These are phyloP conservation scores for Keiferia lycopersicella DNA, from an alignment of 2,888 invertebrate species.

Conservation along the genomic window DNA sequence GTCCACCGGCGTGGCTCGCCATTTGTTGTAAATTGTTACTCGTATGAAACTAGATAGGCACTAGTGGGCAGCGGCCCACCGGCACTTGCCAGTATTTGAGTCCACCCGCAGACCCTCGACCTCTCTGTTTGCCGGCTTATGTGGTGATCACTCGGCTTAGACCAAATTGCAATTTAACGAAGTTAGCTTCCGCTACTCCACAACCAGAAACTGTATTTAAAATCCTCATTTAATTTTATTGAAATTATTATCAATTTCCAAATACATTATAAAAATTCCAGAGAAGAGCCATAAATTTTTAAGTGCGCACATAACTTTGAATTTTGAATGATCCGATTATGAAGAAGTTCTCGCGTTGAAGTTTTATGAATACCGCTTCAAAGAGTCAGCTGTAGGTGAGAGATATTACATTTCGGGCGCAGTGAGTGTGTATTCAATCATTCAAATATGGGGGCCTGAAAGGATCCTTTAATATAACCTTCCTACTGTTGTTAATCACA, in stretches of 20 bases:
- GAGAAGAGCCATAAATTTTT: slow-evolving; percentile 1
- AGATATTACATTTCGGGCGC: slow-evolving; percentile 51
- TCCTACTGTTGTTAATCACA: slow-evolving; percentile 5
- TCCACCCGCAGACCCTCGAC: slow-evolving; percentile 57
- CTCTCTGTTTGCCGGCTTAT: slow-evolving; percentile 61
- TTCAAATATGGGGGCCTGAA: slow-evolving; percentile 33
- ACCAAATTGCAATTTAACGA: slow-evolving; percentile 70
- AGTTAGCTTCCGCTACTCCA: slow-evolving; percentile 46
- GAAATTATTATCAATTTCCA: slow-evolving; percentile 11
- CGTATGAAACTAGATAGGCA: slow-evolving; percentile 52
- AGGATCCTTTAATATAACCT: slow-evolving; percentile 11
- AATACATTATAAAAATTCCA: slow-evolving; percentile 1
- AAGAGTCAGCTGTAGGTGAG: slow-evolving; percentile 47
- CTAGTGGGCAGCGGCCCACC: slow-evolving; percentile 49
- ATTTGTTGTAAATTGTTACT: slow-evolving; percentile 47
- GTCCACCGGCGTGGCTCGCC: slow-evolving; percentile 40
- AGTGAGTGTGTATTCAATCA: slow-evolving; percentile 43
- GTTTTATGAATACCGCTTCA: slow-evolving; percentile 43
- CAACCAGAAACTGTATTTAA: neutral
- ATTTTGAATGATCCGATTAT: slow-evolving; percentile 20
- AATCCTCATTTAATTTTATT: slow-evolving; percentile 1
- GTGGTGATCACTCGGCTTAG: slow-evolving; percentile 64
- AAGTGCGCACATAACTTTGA: slow-evolving; percentile 9
- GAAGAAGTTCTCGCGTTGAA: slow-evolving; percentile 25
- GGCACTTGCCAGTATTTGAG: slow-evolving; percentile 49